phyloP scores from a whole-genome alignment of 2,797 vertebrate genomes.

The Poecilia gillii region DNA sequence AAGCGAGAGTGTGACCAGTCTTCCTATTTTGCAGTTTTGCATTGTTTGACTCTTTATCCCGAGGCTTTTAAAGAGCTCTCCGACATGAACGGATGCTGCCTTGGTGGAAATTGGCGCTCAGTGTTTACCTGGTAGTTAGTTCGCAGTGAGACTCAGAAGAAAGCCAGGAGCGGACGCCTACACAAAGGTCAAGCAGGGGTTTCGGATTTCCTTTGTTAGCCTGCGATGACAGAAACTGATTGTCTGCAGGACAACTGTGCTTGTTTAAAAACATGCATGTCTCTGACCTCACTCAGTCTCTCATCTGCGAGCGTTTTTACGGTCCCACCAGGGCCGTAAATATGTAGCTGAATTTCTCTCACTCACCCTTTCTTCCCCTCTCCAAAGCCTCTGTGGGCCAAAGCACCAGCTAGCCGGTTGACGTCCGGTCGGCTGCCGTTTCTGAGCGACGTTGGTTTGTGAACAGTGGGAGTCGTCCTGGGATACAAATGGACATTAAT shows the following conservation, averaged over 20 bases:
- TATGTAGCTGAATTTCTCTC: slow-evolving; percentile 60
- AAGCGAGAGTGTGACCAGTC: neutral
- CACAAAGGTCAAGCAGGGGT: slow-evolving; percentile 47
- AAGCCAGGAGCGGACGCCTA: slow-evolving; percentile 41
- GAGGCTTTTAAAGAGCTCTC: slow-evolving; percentile 37
- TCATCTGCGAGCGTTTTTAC: slow-evolving; percentile 23
- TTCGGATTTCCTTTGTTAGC: slow-evolving; percentile 40
- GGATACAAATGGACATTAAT: slow-evolving; percentile 45
- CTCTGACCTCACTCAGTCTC: slow-evolving; percentile 15
- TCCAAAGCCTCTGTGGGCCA: slow-evolving; percentile 37
- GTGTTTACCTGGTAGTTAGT: slow-evolving; percentile 55
- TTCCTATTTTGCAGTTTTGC: slow-evolving; percentile 15
- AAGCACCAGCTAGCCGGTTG: slow-evolving; percentile 70
- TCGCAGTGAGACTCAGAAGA: slow-evolving; percentile 31
- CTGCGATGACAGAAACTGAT: slow-evolving; percentile 17
- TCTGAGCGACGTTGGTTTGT: slow-evolving; percentile 59
- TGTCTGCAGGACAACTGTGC: slow-evolving; percentile 22
- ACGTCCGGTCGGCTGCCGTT: slow-evolving; percentile 67
- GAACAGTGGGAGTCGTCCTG: slow-evolving; percentile 64
- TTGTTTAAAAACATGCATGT: slow-evolving; percentile 26
- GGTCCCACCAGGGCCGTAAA: slow-evolving; percentile 48
- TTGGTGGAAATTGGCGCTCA: slow-evolving; percentile 25
- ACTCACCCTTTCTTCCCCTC: slow-evolving; percentile 25
- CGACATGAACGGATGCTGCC: slow-evolving; percentile 41
- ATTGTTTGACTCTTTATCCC: slow-evolving; percentile 31